phyloP scores from a whole-genome alignment of 2,797 vertebrate species.

The Muscicapa comitata region DNA sequence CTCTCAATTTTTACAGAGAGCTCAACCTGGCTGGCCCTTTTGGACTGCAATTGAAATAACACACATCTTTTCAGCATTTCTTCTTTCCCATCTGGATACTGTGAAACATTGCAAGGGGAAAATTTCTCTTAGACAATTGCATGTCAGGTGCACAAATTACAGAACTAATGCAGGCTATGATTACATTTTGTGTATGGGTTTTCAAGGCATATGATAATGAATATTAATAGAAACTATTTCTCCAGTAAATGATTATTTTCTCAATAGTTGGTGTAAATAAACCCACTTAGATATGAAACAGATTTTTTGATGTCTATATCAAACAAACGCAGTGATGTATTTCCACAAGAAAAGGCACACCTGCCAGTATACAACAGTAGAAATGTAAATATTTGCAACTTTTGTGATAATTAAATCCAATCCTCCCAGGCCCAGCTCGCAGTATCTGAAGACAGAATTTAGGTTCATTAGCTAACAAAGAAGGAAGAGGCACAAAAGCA shows the following conservation, averaged over 20 bases:
- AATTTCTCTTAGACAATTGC: background rate
- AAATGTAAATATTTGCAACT: conserved; percentile 45
- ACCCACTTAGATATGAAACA: conserved; percentile 9
- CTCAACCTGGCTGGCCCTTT: background rate
- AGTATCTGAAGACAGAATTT: background rate
- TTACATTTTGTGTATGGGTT: background rate
- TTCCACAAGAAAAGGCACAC: conserved; percentile 37
- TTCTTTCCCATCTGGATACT: background rate
- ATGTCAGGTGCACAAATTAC: background rate
- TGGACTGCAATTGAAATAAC: background rate
- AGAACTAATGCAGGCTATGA: background rate
- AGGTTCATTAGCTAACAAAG: background rate
- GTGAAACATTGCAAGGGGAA: background rate
- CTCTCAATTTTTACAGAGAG: background rate
- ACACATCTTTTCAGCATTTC: background rate
- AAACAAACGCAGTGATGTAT: background rate
- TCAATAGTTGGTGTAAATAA: conserved; percentile 34
- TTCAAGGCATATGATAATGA: conserved; percentile 35
- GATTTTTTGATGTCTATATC: conserved; percentile 43
- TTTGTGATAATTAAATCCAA: background rate
- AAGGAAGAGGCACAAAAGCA: background rate
- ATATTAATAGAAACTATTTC: conserved; percentile 42
- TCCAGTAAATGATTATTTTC: background rate
- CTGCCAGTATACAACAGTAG: background rate
- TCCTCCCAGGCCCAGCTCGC: background rate